phyloP scores from a whole-genome alignment of 2,797 vertebrate species.

The Staurois parvus region DNA sequence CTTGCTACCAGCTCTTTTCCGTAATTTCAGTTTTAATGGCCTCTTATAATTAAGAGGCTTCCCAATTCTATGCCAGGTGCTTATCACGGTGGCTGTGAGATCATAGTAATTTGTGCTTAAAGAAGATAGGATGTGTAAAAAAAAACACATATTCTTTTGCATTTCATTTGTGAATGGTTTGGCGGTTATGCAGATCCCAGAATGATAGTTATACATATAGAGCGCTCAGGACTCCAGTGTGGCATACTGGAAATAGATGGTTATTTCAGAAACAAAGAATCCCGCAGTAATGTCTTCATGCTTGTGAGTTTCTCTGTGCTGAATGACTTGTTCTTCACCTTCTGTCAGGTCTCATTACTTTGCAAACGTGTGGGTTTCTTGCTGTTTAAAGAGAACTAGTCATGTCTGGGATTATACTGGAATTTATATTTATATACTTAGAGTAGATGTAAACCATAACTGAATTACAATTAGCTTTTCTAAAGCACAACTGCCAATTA shows the following conservation, averaged over 20 bases:
- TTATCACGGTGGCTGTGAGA: slow-evolving; percentile 27
- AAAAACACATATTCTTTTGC: slow-evolving; percentile 25
- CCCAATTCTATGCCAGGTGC: slow-evolving; percentile 36
- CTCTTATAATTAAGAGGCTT: slow-evolving; percentile 41
- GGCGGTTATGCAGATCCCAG: slow-evolving; percentile 24
- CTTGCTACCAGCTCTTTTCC: slow-evolving; percentile 6
- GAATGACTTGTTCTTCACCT: background rate
- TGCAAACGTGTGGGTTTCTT: background rate
- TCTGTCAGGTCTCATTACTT: background rate
- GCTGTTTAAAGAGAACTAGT: background rate
- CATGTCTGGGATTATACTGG: too few relatives aligned
- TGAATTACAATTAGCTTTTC: too few relatives aligned
- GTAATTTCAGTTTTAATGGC: slow-evolving; percentile 28
- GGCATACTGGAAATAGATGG: background rate
- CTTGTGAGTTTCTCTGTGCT: background rate
- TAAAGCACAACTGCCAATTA: too few relatives aligned
- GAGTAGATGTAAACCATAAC: too few relatives aligned
- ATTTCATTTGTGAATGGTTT: slow-evolving; percentile 8
- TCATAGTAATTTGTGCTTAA: slow-evolving; percentile 22
- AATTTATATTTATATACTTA: too few relatives aligned
- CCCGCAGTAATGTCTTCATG: background rate
- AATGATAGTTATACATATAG: background rate
- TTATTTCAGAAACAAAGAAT: slow-evolving; percentile 16
- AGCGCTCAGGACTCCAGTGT: background rate
- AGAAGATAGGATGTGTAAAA: background rate